Conservation (phyloP, 2,888 invertebrate genomes). For the Aphodius sticticus region DNA sequence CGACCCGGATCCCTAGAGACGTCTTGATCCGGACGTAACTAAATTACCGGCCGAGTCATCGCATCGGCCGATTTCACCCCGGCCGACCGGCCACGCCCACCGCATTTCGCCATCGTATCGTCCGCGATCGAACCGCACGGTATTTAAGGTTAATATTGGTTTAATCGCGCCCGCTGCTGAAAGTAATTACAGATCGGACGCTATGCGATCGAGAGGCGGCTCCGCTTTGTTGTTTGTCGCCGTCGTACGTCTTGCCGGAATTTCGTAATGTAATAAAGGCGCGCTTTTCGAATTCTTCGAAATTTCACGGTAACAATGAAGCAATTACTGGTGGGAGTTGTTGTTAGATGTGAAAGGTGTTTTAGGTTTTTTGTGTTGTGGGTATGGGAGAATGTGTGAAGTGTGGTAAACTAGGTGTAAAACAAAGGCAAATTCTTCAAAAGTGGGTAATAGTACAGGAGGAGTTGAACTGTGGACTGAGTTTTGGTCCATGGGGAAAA, state of each 20-base stretch:
- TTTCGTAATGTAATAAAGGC: not conserved
- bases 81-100: not conserved
- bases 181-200: constrained; percentile 23
- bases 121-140: constrained; percentile 13
- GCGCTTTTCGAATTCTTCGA: not conserved
- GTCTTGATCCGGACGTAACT: constrained; percentile 14
- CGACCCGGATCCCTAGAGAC: not conserved
- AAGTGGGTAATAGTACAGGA: no score
- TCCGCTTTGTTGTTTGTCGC: not conserved
- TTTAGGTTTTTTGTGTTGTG: not conserved
- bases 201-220: constrained; percentile 5
- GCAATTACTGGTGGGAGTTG: not conserved
- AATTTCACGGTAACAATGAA: not conserved
- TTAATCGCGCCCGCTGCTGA: constrained; percentile 14
- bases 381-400: no score
- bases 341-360: not conserved
- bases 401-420: no score
- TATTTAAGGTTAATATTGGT: constrained; percentile 18
- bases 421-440: no score
- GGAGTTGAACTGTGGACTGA: no score
- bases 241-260: not conserved
- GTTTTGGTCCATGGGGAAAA: no score
- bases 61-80: not conserved
- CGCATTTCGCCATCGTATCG: constrained; percentile 14
- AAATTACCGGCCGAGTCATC: constrained; percentile 9